phyloP scores from a whole-genome alignment of 2,113 vertebrate genomes.

The Eidolon helvum region DNA sequence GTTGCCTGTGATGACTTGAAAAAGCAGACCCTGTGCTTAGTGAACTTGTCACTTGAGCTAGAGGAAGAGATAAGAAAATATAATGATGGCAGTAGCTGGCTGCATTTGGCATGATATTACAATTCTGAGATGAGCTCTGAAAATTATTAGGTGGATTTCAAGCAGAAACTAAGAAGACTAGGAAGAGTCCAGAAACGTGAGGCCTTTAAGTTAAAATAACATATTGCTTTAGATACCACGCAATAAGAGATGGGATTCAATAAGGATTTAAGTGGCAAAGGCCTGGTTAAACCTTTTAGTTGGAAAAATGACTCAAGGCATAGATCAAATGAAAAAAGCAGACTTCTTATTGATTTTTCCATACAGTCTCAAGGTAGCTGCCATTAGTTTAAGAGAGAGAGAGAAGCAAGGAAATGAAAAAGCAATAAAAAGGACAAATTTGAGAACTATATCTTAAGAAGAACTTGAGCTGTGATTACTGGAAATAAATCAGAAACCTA shows the following conservation, averaged over 20 bases:
- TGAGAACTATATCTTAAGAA: not conserved
- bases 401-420: not conserved
- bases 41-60: not conserved
- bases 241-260: not conserved
- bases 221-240: not conserved
- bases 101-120: not conserved
- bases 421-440: not conserved
- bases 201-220: not conserved
- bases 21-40: not conserved
- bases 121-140: not conserved
- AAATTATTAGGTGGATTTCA: not conserved
- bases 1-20: not conserved
- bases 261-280: not conserved
- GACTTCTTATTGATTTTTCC: conserved; percentile 7
- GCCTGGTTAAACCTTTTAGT: not conserved
- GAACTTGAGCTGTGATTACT: not conserved
- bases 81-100: not conserved
- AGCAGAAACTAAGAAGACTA: not conserved
- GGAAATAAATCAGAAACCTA: not conserved
- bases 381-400: not conserved
- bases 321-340: not conserved
- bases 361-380: not conserved
- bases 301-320: not conserved
- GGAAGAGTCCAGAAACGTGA: not conserved
- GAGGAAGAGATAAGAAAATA: not conserved